These are phyloP conservation scores for Callorhinus ursinus DNA, from an alignment of 2,113 vertebrate genomes.

Conservation along the genomic window DNA sequence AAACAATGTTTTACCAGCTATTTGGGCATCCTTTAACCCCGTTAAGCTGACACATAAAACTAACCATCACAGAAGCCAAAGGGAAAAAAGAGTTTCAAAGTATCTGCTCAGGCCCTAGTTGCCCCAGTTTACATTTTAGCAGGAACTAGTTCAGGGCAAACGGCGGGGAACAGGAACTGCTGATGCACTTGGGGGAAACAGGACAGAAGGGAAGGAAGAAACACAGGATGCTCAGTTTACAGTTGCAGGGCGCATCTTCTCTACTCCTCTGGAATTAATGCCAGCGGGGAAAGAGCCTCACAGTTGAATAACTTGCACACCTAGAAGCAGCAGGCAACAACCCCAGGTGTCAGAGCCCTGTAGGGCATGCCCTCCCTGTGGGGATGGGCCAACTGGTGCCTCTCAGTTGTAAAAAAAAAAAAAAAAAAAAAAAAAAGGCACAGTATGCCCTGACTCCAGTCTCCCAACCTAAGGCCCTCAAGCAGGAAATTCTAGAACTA, in stretches of 20 bases:
- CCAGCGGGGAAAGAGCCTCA: background rate
- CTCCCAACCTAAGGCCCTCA: background rate
- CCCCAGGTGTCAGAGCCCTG: background rate
- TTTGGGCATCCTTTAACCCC: background rate
- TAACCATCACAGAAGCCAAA: background rate
- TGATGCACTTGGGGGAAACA: background rate
- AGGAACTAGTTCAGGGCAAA: background rate
- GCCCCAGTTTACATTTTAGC: background rate
- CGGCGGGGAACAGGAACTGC: background rate
- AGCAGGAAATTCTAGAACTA: background rate
- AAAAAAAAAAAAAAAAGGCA: background rate
- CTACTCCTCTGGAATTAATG: background rate
- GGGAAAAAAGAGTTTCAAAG: background rate
- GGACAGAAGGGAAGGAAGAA: background rate
- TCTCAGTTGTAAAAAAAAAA: background rate
- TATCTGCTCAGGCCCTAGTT: background rate
- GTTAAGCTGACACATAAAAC: background rate
- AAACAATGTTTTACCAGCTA: background rate
- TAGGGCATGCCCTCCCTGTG: accelerated
- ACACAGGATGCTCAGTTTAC: background rate
- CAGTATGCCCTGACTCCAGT: background rate
- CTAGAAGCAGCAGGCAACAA: background rate
- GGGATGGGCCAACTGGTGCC: background rate
- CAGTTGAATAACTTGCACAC: background rate
- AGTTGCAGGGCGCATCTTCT: background rate